Evolutionary conservation across 1,140 invertebrate genomes (phyloP), one percentile per base, ranked within the genome.

Genomic region (Bactericera cockerelli): DNA sequence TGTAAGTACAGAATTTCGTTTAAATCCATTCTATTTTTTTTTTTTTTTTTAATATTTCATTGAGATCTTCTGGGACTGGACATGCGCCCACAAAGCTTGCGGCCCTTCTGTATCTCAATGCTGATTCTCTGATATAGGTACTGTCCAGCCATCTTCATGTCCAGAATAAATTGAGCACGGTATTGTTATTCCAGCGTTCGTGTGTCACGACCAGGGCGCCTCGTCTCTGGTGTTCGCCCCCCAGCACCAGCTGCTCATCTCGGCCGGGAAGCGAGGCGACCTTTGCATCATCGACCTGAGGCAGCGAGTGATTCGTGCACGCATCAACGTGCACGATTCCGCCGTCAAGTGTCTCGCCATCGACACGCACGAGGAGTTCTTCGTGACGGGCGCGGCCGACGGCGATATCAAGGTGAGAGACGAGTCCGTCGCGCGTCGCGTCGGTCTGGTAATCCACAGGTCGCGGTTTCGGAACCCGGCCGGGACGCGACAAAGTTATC

Each of bases 371-470:
- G 93, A 98, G 75, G 93, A 98, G 73, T 91, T 89, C 72, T 97
- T 98, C 72, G 92, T 93, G 8, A 94, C 94, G 58, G 96, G 95
- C 31, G 90, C 94, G 36, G 89, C 92, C n/a, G 95, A 99, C 73
- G 96, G 96, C 22, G 93, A 98, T 74, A 95, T 99, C 63, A 98
- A 98, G 82, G 94, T 96, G 72, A 55, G 42, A n/a, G n/a, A 1
- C 59, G 36, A 19, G 26, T 22, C 54, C n/a, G n/a, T n/a, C n/a
- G n/a, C n/a, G n/a, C n/a, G 13, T 58, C n/a, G n/a, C n/a, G n/a
- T n/a, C n/a, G n/a, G n/a, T n/a, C n/a, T n/a, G n/a, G n/a, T n/a
- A n/a, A n/a, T n/a, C n/a, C n/a, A n/a, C n/a, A n/a, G n/a, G n/a
- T n/a, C n/a, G n/a, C n/a, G n/a, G n/a, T n/a, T n/a, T 10, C 10